Conservation (phyloP, 2,797 vertebrate genomes). For the Neoniphon sammara region DNA sequence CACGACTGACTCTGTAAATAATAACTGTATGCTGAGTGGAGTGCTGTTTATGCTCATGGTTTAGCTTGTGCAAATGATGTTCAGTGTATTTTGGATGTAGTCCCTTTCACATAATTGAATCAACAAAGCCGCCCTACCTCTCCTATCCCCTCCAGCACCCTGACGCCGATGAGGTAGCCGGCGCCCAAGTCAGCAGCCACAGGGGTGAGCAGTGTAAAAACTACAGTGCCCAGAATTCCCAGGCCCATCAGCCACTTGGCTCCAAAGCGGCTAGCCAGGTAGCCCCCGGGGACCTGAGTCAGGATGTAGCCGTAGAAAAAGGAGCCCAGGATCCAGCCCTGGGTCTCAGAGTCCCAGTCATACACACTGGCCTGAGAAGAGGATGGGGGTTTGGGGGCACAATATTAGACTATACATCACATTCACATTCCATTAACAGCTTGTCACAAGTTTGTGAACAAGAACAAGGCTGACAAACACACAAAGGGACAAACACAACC, state of each 20-base stretch:
- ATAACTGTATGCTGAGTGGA: not conserved
- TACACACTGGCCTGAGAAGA: slow-evolving; percentile 88
- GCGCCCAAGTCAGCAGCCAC: slow-evolving; percentile 90
- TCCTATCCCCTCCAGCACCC: slow-evolving; percentile 93
- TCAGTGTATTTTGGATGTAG: too few relatives aligned
- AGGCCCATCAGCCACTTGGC: slow-evolving; percentile 92
- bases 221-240: slow-evolving; percentile 89
- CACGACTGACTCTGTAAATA: not conserved
- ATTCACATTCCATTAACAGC: too few relatives aligned
- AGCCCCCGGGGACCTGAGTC: slow-evolving; percentile 96
- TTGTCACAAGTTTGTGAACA: too few relatives aligned
- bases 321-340: slow-evolving; percentile 97
- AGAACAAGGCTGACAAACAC: too few relatives aligned
- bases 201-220: slow-evolving; percentile 94
- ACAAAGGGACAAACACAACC: too few relatives aligned
- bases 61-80: not conserved
- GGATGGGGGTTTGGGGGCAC: not conserved
- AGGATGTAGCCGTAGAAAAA: slow-evolving; percentile 99
- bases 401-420: not conserved
- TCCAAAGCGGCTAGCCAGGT: slow-evolving; percentile 89
- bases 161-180: slow-evolving; percentile 89
- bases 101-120: not conserved
- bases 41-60: not conserved
- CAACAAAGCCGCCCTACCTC: slow-evolving; percentile 84
- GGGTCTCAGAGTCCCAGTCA: slow-evolving; percentile 92